Evolutionary conservation across 2,797 vertebrate genomes (phyloP), one percentile per base, ranked within the genome.

Genomic region (Protonibea diacanthus): DNA sequence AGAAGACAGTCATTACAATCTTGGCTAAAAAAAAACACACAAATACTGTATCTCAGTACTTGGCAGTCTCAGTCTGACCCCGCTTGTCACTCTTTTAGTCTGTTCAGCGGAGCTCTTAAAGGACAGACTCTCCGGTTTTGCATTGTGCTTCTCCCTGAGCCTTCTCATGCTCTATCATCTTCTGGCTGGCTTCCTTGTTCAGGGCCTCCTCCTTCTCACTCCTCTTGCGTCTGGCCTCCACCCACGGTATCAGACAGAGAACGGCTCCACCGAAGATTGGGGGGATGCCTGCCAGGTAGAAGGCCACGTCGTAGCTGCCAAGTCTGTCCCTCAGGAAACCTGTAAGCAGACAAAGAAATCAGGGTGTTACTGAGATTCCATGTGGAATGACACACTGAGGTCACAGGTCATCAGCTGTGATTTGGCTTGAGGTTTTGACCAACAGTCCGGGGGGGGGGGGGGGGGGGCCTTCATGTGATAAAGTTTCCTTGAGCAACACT

Each of bases 261-360:
- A 99, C 67, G 1, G 93, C 87, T n/a, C 97, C 97, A 0, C 98
- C 98, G 1, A 99, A 60, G 48, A 99, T 90, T 0, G 98, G 98
- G 1, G 98, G 98, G 69, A 99, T 92, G 1, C 98, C 98, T 0
- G 98, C 98, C 83, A 99, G 93, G 93, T 98, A 99, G 92, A 99
- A 99, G 0, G 98, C 97, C 76, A 96, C 82, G 1, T 99, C 82
- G 0, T 99, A 99, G 86, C 72, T 95, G 3, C 94, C 94, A 3
- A 98, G 94, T 4, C 92, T 88, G 88, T 99, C 98, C 27, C 89
- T 94, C 67, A 99, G 94, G 80, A 96, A 94, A 33, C 98, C 98
- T 99, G 88, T 18, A 42, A 14, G 17, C 15, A 74, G 38, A 55
- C 18, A 38, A 1, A 20, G 2, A 63, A 57, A 14, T 42, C 0